Conservation (phyloP, 2,113 vertebrate species). For the Nipponia nippon region DNA sequence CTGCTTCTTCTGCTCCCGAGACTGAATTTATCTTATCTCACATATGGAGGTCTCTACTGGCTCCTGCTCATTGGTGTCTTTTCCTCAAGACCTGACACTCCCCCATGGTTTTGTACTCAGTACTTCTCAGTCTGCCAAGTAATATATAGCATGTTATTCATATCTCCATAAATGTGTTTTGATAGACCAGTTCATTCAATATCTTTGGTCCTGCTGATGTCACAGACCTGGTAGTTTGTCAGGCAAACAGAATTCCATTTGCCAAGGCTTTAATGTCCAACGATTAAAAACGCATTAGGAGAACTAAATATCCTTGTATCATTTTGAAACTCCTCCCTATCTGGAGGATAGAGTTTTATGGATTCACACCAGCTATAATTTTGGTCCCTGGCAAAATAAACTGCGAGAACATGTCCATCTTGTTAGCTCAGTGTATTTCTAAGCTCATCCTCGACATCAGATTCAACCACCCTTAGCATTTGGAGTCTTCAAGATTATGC, state of each 20-base stretch:
- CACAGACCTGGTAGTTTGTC: neutral
- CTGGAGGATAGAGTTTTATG: neutral
- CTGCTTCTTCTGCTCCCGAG: neutral
- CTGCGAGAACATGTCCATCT: neutral
- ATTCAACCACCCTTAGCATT: neutral
- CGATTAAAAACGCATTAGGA: neutral
- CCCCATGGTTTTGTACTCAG: neutral
- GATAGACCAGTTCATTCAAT: neutral
- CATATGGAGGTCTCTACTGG: neutral
- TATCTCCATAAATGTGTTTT: neutral
- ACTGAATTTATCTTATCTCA: neutral
- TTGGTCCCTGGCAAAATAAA: neutral
- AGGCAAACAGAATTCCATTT: neutral
- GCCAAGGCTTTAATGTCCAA: neutral
- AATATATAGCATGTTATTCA: neutral
- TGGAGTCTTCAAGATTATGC: neutral
- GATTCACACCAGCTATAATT: neutral
- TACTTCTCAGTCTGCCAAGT: neutral
- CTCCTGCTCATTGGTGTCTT: neutral
- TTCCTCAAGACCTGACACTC: neutral
- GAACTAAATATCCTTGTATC: neutral
- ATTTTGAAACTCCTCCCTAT: neutral
- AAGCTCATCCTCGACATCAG: neutral
- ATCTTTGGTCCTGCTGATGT: neutral
- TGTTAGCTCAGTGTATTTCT: neutral